Base-by-base conservation (phyloP, 1,140 invertebrate genomes). In the Agrilus planipennis region DNA sequence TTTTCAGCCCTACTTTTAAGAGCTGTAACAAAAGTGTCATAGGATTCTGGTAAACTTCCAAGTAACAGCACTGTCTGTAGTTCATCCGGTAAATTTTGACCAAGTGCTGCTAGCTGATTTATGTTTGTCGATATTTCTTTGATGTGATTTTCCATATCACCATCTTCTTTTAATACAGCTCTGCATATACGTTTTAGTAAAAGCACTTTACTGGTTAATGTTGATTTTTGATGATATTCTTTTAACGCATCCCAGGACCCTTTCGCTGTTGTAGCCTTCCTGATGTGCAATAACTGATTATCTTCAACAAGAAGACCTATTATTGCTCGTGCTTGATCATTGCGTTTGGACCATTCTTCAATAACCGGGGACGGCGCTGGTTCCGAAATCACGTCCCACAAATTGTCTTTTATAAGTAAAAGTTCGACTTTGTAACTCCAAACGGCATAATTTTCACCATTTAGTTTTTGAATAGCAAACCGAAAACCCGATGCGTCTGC, bases 241-340 rank as follows among this genome's bases (percentile, higher is more conserved):
- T 39, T 4, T 30, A 39, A 39, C 4, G 25, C 17, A 11, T 5
- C 20, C 27, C 38, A 39, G 2, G 37, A 15, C 2, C 18, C 12
- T 10, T 18, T 20, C 12, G 23, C 37, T 7, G 6, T 27, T 2
- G 29, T 39, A 17, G 38, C n/a, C n/a, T 4, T 39, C n/a, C 28
- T 18, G 14, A 39, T 39, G 18, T 39, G 37, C 4, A 12, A 27
- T 12, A 27, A 17, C 16, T 39, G 37, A 39, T 28, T 17, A 16
- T 39, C 21, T 39, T 39, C 29, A 9, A 39, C 25, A 2, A 20
- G 18, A 12, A 39, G 16, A 17, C 38, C 38, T 3, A 39, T 39
- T 28, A 25, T 30, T 29, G 38, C 27, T 5, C 27, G 15, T 12
- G 25, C 38, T 29, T 20, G 38, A 30, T 29, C 27, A 19, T 39